These are phyloP conservation scores for Campaea margaritaria DNA, from an alignment of 2,888 invertebrate species.

Conservation along the genomic window DNA sequence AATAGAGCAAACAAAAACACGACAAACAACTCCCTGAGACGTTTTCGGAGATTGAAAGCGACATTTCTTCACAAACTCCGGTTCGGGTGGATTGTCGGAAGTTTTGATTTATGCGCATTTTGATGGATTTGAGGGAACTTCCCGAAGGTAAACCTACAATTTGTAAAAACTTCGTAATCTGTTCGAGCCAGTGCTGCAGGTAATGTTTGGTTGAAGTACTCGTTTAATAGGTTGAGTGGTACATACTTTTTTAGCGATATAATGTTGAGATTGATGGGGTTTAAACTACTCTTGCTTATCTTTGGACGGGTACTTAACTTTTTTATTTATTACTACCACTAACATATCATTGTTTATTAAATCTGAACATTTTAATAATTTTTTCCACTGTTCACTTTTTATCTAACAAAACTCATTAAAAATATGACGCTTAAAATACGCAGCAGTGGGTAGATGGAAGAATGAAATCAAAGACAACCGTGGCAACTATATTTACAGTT, in stretches of 20 bases:
- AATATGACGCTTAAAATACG: too few species aligned
- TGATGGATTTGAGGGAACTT: conserved; percentile 56
- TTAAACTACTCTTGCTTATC: background rate
- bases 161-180: conserved; percentile 59
- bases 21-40: conserved; percentile 51
- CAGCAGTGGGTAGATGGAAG: too few species aligned
- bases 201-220: conserved; percentile 32
- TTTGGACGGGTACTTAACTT: background rate
- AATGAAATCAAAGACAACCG: too few species aligned
- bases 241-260: conserved; percentile 14
- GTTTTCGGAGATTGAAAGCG: conserved; percentile 60
- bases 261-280: conserved; percentile 11
- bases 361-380: too few species aligned
- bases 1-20: conserved; percentile 54
- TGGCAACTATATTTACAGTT: too few species aligned
- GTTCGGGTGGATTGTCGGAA: conserved; percentile 55
- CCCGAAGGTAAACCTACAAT: conserved; percentile 56
- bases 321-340: background rate
- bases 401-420: too few species aligned
- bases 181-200: conserved; percentile 40
- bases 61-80: conserved; percentile 54
- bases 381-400: too few species aligned
- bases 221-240: conserved; percentile 24
- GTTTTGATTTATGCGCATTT: conserved; percentile 75
- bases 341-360: too few species aligned